Percentiles rank a stretch among this genome's conserved stretches.
These are phyloP conservation scores for Diadegma fenestrale DNA, from an alignment of 2,888 invertebrate species.

Conservation along the genomic window DNA sequence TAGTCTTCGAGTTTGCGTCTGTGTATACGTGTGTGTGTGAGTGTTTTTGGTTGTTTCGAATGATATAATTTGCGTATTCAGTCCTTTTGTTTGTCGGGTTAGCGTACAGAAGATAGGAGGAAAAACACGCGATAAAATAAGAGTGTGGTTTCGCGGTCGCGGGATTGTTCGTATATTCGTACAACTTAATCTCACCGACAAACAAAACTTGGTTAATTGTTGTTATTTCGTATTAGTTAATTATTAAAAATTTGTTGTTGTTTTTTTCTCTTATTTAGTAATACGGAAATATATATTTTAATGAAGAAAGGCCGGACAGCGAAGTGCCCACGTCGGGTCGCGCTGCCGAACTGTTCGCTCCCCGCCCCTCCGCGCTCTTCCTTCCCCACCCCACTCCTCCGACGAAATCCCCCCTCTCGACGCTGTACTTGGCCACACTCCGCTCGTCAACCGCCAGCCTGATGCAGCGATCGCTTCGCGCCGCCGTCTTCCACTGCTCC, in stretches of 20 bases:
- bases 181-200: not conserved
- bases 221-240: conserved; percentile 14
- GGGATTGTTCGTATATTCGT: conserved; percentile 1
- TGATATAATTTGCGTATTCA: conserved; percentile 14
- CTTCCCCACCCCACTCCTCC: conserved; percentile 70
- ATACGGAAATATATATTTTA: conserved; percentile 84
- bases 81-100: conserved; percentile 26
- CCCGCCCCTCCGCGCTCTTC: conserved; percentile 83
- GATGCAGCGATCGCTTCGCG: conserved; percentile 34
- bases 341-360: conserved; percentile 84
- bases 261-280: conserved; percentile 28
- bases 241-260: conserved; percentile 15
- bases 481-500: conserved; percentile 31
- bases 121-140: conserved; percentile 13
- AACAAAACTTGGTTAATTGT: conserved; percentile 13
- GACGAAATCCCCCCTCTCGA: conserved; percentile 75
- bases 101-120: conserved; percentile 4
- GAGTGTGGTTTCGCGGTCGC: not conserved
- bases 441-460: conserved; percentile 17
- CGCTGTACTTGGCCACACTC: conserved; percentile 5
- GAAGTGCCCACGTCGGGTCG: conserved; percentile 85
- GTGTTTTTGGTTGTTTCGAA: not conserved
- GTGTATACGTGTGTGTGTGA: not conserved
- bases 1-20: not conserved
- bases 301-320: conserved; percentile 85